A percentile compares a stretch with the other conserved stretches of the same genome.
Evolutionary conservation across 2,888 invertebrate genomes (phyloP).

Genomic region (Sussaba pulchella): DNA sequence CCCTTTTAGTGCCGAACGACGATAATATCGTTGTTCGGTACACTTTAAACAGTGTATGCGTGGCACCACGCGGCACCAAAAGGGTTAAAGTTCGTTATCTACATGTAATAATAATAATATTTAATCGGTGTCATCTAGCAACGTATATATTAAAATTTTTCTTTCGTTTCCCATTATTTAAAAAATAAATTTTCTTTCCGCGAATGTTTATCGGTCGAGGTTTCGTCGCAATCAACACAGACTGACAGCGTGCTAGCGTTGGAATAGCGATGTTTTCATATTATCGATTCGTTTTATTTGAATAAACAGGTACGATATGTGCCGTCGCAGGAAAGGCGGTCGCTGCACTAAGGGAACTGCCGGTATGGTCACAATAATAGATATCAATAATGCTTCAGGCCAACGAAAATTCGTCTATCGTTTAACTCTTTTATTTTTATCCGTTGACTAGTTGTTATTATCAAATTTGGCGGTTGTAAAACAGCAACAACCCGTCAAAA

Average conservation of each 20-base stretch:
- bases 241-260: conserved; percentile 8
- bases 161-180: too few species aligned
- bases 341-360: conserved; percentile 99
- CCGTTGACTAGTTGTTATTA: conserved; percentile 62
- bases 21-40: too few species aligned
- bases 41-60: too few species aligned
- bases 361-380: conserved; percentile 89
- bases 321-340: conserved; percentile 97
- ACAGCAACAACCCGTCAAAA: background rate
- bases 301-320: conserved; percentile 97
- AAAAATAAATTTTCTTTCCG: too few species aligned
- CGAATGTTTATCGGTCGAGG: background rate
- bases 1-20: too few species aligned
- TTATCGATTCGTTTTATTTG: conserved; percentile 80
- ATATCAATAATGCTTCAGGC: conserved; percentile 74
- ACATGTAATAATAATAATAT: too few species aligned
- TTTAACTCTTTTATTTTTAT: conserved; percentile 57
- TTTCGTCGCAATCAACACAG: conserved; percentile 8
- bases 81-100: too few species aligned
- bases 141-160: too few species aligned
- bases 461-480: too few species aligned
- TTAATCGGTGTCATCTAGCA: too few species aligned
- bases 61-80: too few species aligned
- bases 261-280: conserved; percentile 79
- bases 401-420: conserved; percentile 13